Conservation (phyloP, 53 echinoderm and acorn worm genomes). For the Stichopus horrens region DNA sequence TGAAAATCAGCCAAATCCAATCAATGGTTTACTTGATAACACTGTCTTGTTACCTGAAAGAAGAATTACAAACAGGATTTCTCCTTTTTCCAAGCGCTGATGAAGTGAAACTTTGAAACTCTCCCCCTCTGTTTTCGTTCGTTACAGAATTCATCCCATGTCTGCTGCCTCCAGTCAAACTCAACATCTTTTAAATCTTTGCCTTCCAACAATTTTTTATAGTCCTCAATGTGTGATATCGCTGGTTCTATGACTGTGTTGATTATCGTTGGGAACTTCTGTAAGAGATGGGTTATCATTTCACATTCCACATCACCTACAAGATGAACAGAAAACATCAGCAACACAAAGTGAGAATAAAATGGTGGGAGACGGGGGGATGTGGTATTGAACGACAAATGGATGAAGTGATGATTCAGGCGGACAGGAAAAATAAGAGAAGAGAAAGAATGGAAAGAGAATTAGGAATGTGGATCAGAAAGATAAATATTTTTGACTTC, state of each 20-base stretch:
- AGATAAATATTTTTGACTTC: background rate
- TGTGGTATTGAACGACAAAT: no score
- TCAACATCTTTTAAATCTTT: slow-evolving; percentile 14
- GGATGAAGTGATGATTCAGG: no score
- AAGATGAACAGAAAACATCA: background rate
- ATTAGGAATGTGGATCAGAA: no score
- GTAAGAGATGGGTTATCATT: slow-evolving; percentile 55
- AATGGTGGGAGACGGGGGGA: no score
- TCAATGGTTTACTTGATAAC: no score
- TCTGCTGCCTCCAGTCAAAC: slow-evolving; percentile 65
- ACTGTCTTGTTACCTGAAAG: no score
- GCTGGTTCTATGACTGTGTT: slow-evolving; percentile 80
- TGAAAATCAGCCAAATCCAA: no score
- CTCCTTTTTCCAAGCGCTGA: slow-evolving; percentile 71
- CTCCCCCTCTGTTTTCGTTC: slow-evolving; percentile 12
- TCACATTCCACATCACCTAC: slow-evolving; percentile 1
- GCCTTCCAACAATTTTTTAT: slow-evolving; percentile 53
- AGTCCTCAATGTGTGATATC: slow-evolving; percentile 49
- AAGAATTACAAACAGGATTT: slow-evolving; percentile 48
- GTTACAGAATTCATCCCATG: slow-evolving; percentile 49
- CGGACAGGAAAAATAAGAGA: no score
- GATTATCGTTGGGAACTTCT: slow-evolving; percentile 49
- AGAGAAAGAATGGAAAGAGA: no score
- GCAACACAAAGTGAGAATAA: no score
- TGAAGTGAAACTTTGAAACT: slow-evolving; percentile 63